Conservation (phyloP, 2,113 vertebrate genomes). For the Galeopterus variegatus region DNA sequence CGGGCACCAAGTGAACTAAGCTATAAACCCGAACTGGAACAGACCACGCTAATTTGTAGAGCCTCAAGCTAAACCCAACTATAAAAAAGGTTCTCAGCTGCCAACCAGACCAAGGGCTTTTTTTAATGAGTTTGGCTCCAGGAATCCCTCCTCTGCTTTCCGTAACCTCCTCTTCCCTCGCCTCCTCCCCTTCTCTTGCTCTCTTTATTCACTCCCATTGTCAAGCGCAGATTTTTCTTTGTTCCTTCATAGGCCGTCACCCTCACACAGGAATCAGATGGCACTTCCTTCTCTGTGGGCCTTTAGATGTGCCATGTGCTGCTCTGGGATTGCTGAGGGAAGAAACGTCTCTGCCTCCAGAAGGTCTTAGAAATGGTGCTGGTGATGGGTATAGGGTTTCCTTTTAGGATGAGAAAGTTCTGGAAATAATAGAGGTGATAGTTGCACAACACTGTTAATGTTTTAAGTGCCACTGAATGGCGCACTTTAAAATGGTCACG, state of each 20-base stretch:
- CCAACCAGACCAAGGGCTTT: not conserved
- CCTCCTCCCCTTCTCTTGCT: not conserved
- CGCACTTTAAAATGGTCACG: not conserved
- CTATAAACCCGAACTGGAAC: not conserved
- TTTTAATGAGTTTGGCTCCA: constrained; percentile 62
- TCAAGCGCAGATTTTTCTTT: not conserved
- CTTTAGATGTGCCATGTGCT: rapidly evolving
- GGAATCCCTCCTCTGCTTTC: not conserved
- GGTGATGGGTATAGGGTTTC: not conserved
- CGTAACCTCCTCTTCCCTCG: not conserved
- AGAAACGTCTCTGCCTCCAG: not conserved
- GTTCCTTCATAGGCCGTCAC: no score
- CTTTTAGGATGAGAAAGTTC: not conserved
- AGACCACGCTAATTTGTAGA: constrained; percentile 18
- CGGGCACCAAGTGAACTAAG: not conserved
- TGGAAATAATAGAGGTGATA: not conserved
- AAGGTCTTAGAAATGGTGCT: not conserved
- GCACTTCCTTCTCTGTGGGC: not conserved
- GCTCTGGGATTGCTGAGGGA: rapidly evolving
- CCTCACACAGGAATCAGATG: rapidly evolving
- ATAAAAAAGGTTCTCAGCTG: not conserved
- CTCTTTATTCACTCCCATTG: not conserved
- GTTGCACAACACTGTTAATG: not conserved
- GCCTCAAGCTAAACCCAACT: constrained; percentile 45
- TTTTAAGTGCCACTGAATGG: not conserved